Evolutionary conservation across 2,888 invertebrate species (phyloP).

Genomic region (Drepanosiphum platanoidis): DNA sequence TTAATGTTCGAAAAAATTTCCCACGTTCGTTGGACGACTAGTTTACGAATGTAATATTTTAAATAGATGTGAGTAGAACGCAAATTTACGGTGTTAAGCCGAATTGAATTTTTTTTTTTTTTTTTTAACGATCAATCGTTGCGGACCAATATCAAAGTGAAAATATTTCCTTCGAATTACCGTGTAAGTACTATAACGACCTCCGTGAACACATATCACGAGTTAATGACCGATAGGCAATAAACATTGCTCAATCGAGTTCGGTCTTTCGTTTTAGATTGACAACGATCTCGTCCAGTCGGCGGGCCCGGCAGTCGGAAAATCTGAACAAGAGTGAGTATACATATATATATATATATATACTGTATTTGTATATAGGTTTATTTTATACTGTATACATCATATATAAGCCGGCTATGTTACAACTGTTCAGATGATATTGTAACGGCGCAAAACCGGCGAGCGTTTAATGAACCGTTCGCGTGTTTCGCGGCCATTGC

Average conservation of each 20-base stretch:
- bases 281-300: background rate
- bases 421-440: background rate
- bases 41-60: too few relatives aligned
- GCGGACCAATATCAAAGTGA: too few relatives aligned
- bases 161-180: background rate
- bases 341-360: background rate
- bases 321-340: background rate
- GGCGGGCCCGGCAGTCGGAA: background rate
- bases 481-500: slow-evolving; percentile 20
- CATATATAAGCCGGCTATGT: background rate
- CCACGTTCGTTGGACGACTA: too few relatives aligned
- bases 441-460: too few relatives aligned
- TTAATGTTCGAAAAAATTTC: too few relatives aligned
- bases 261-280: slow-evolving; percentile 7
- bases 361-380: background rate
- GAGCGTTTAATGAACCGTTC: background rate
- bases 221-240: background rate
- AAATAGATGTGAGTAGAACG: too few relatives aligned
- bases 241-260: background rate
- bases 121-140: too few relatives aligned
- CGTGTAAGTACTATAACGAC: slow-evolving; percentile 2
- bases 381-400: background rate
- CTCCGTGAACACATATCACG: background rate
- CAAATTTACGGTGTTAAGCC: too few relatives aligned
- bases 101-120: too few relatives aligned